Conservation (phyloP, 2,113 vertebrate genomes). For the Candoia aspera region DNA sequence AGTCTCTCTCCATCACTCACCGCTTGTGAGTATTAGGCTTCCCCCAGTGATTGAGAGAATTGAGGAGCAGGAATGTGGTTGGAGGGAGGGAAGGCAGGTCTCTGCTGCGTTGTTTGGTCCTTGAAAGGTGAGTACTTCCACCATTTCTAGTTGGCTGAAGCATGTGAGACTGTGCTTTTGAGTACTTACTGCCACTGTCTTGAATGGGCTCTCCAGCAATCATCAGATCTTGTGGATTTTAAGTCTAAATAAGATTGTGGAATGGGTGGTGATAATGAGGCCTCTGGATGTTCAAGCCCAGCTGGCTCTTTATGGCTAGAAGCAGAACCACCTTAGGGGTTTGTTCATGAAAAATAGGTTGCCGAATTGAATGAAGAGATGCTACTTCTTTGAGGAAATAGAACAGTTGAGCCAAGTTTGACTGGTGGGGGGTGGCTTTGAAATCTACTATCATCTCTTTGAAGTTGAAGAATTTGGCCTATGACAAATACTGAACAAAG, state of each 20-base stretch:
- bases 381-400: neutral
- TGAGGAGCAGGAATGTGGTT: neutral
- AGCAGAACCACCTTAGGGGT: neutral
- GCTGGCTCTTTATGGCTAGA: neutral
- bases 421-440: accelerated
- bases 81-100: neutral
- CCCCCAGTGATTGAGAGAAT: neutral
- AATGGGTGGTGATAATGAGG: neutral
- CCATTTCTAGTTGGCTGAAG: neutral
- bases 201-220: neutral
- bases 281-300: neutral
- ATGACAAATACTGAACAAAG: neutral
- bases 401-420: neutral
- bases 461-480: neutral
- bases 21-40: conserved; percentile 77
- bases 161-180: neutral
- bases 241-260: neutral
- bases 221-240: neutral
- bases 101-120: neutral
- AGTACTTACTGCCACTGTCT: neutral
- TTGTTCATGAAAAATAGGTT: neutral
- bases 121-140: neutral
- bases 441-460: neutral
- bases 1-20: conserved; percentile 74
- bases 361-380: neutral